Conservation (phyloP, 2,113 vertebrate genomes). For the Hirundichthys speculiger region DNA sequence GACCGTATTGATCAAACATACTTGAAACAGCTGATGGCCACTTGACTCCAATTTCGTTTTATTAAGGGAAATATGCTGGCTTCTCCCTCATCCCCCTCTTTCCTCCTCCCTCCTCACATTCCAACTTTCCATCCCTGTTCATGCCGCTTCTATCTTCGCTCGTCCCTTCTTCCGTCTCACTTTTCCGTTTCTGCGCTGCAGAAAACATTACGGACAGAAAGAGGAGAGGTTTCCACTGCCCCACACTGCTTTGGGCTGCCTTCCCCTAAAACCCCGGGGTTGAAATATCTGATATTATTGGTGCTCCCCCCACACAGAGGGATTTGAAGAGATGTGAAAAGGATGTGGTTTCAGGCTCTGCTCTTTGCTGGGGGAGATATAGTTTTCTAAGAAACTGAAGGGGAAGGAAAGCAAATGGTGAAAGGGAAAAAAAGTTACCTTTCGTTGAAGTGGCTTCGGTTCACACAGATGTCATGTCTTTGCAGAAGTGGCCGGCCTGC, state of each 20-base stretch:
- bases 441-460: background rate
- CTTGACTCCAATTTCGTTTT: constrained; percentile 86
- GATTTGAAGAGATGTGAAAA: constrained; percentile 3
- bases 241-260: background rate
- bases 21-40: constrained; percentile 90
- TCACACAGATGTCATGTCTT: background rate
- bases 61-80: constrained; percentile 82
- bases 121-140: constrained; percentile 18
- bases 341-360: constrained; percentile 16
- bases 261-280: background rate
- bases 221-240: background rate
- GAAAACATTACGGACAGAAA: background rate
- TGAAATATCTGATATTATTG: background rate
- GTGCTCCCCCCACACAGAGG: background rate
- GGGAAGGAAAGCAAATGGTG: background rate
- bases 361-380: constrained; percentile 9
- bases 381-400: constrained; percentile 2
- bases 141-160: constrained; percentile 10
- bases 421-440: constrained; percentile 39
- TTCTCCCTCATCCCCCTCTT: constrained; percentile 5
- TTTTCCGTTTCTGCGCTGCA: background rate
- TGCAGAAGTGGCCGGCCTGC: constrained; percentile 27
- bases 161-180: constrained; percentile 7
- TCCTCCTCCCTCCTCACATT: constrained; percentile 21
- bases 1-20: constrained; percentile 86